These are phyloP conservation scores for Mya arenaria DNA, from an alignment of 1,140 invertebrate species.

Conservation along the genomic window DNA sequence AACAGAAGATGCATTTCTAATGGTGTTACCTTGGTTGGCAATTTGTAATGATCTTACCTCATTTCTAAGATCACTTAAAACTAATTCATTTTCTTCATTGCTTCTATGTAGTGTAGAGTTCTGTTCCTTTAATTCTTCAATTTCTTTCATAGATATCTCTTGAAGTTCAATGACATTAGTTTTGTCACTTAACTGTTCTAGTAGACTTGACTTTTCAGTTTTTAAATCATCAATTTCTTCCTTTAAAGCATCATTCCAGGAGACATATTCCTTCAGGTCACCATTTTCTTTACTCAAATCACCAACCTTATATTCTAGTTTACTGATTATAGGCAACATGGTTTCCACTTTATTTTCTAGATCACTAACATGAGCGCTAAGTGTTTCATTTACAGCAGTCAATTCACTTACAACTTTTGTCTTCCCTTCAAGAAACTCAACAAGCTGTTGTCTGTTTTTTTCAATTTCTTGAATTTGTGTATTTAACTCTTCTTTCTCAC, in stretches of 20 bases:
- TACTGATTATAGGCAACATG: not conserved
- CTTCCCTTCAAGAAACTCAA: not conserved
- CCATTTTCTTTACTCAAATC: constrained; percentile 29
- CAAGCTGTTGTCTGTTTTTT: not conserved
- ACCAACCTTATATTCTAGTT: constrained; percentile 14
- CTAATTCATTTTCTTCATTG: constrained; percentile 44
- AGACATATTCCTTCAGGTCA: not conserved
- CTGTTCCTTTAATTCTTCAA: no score
- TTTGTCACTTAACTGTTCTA: no score
- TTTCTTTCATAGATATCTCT: no score
- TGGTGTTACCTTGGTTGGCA: no score
- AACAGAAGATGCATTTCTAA: no score
- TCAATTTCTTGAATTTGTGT: not conserved
- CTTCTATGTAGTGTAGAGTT: no score
- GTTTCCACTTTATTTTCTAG: constrained; percentile 11
- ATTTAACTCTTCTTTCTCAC: constrained; percentile 27
- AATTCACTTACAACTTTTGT: not conserved
- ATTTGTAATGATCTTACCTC: no score
- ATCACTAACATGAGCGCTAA: constrained; percentile 1
- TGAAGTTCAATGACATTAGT: no score
- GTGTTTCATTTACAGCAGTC: not conserved
- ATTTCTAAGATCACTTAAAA: constrained; percentile 9
- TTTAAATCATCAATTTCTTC: constrained; percentile 7
- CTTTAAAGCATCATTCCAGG: constrained; percentile 15
- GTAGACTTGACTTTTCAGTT: no score